These are phyloP conservation scores for Lamprotornis superbus DNA, from an alignment of 2,113 vertebrate species.

Conservation along the genomic window DNA sequence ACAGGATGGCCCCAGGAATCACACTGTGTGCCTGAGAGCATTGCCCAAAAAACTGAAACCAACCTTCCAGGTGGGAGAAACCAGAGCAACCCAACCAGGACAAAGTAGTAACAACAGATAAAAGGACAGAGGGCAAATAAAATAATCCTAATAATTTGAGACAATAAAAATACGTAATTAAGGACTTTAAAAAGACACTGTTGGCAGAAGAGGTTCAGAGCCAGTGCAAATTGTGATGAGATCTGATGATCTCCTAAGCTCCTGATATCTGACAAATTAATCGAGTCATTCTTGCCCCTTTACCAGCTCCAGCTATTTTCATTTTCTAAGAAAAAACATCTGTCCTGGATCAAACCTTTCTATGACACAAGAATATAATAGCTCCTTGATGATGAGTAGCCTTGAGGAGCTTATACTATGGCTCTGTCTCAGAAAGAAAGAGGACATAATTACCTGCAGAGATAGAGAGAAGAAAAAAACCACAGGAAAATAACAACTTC, in stretches of 20 bases:
- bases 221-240: neutral
- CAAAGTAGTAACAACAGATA: neutral
- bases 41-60: neutral
- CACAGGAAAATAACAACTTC: neutral
- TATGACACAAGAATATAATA: neutral
- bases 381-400: neutral
- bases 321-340: slow-evolving; percentile 13
- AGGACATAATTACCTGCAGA: neutral
- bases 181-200: neutral
- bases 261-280: neutral
- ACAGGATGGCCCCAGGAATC: neutral
- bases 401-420: neutral
- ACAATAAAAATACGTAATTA: neutral
- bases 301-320: neutral
- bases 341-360: neutral
- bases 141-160: neutral
- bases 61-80: neutral
- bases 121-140: neutral
- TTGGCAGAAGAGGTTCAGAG: neutral
- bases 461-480: neutral
- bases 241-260: neutral
- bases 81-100: neutral
- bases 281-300: neutral
- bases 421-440: neutral
- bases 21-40: neutral